Evolutionary conservation across 2,888 invertebrate species (phyloP).

Genomic region (Eupithecia tripunctaria): DNA sequence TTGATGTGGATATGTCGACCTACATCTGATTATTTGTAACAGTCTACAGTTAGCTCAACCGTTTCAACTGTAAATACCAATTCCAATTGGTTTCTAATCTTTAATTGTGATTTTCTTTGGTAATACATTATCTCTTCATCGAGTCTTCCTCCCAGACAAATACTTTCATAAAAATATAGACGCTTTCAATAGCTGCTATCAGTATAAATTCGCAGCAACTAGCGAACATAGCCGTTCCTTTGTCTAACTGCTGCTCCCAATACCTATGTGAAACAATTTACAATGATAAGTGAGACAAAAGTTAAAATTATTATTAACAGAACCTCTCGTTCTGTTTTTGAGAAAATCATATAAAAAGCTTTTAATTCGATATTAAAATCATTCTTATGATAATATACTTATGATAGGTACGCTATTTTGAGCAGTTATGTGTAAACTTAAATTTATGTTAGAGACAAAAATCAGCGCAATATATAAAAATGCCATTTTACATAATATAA

Average conservation of each 20-base stretch:
- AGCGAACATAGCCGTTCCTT: slow-evolving; percentile 30
- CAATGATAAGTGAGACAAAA: slow-evolving; percentile 8
- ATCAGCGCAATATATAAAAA: background rate
- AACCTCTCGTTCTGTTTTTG: background rate
- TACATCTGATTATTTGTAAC: background rate
- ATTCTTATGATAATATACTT: background rate
- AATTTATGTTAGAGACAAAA: background rate
- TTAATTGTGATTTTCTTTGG: background rate
- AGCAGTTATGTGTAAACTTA: background rate
- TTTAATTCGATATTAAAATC: background rate
- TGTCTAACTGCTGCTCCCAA: slow-evolving; percentile 20
- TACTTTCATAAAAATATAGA: slow-evolving; percentile 21
- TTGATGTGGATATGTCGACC: background rate
- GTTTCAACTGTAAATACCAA: background rate
- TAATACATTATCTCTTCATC: background rate
- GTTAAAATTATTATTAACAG: background rate
- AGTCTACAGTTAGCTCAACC: background rate
- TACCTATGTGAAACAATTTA: slow-evolving; percentile 31
- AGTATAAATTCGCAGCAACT: slow-evolving; percentile 22
- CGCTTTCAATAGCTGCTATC: slow-evolving; percentile 25
- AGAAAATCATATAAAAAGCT: background rate
- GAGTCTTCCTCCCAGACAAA: slow-evolving; percentile 19
- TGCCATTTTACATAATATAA: background rate
- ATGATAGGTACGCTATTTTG: background rate
- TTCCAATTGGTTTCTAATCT: background rate